These are phyloP conservation scores for Drosophila elegans DNA, from an alignment of 1,140 invertebrate species.

Conservation along the genomic window DNA sequence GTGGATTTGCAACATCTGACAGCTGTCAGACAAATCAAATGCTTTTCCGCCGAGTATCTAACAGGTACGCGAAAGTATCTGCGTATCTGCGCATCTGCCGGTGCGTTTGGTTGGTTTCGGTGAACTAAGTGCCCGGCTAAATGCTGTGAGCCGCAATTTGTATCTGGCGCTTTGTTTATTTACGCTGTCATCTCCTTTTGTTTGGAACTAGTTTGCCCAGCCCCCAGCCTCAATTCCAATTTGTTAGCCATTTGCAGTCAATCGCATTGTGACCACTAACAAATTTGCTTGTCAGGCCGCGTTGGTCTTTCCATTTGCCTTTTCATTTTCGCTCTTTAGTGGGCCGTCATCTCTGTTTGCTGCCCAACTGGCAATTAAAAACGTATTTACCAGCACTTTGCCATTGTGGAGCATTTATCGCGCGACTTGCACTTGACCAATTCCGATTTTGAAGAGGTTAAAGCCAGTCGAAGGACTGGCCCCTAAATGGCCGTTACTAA, in stretches of 20 bases:
- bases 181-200: slow-evolving; percentile 74
- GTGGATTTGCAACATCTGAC: slow-evolving; percentile 18
- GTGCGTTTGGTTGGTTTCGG: slow-evolving; percentile 51
- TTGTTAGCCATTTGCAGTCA: slow-evolving; percentile 73
- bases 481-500: slow-evolving; percentile 33
- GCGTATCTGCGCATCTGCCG: slow-evolving; percentile 6
- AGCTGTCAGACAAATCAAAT: slow-evolving; percentile 58
- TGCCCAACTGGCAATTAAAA: slow-evolving; percentile 69
- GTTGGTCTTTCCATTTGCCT: slow-evolving; percentile 12
- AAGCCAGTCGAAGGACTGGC: slow-evolving; percentile 50
- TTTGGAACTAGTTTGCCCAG: slow-evolving; percentile 43
- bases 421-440: slow-evolving; percentile 32
- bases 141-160: slow-evolving; percentile 68
- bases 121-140: slow-evolving; percentile 73
- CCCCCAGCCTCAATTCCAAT: slow-evolving; percentile 26
- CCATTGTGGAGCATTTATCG: slow-evolving; percentile 57
- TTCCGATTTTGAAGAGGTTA: slow-evolving; percentile 29
- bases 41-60: slow-evolving; percentile 51
- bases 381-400: slow-evolving; percentile 60
- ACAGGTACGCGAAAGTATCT: slow-evolving; percentile 37
- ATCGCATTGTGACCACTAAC: slow-evolving; percentile 52
- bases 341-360: slow-evolving; percentile 71
- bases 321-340: slow-evolving; percentile 29
- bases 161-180: slow-evolving; percentile 72
- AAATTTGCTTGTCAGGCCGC: slow-evolving; percentile 63